phyloP scores from a whole-genome alignment of 2,113 vertebrate species.

The human region DNA sequence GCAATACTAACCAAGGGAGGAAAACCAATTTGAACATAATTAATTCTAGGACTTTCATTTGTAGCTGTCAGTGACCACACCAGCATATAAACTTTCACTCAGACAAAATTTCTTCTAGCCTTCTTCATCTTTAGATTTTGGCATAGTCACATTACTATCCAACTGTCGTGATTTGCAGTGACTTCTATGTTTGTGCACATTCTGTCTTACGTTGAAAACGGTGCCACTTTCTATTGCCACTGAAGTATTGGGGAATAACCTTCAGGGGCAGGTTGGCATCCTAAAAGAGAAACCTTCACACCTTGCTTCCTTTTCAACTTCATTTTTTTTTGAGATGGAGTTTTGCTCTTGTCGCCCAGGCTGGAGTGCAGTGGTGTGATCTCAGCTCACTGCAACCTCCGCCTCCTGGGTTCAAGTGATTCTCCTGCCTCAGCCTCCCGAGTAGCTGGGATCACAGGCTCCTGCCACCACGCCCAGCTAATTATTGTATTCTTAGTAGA shows the following conservation, averaged over 20 bases:
- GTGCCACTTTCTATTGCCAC: conserved; percentile 95
- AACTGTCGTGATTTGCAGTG: conserved; percentile 93
- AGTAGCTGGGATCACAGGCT: too few species aligned
- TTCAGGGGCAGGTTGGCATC: conserved; percentile 92
- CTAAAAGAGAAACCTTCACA: conserved; percentile 90
- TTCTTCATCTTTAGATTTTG: not conserved
- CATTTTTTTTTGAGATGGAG: conserved; percentile 71
- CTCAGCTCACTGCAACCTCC: too few species aligned
- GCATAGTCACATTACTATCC: conserved; percentile 92
- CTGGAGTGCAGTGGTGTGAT: too few species aligned
- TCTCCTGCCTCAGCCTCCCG: too few species aligned
- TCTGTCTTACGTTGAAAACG: conserved; percentile 93
- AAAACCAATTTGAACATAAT: conserved; percentile 91
- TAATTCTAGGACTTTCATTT: not conserved
- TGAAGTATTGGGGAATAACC: conserved; percentile 92
- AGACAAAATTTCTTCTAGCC: not conserved
- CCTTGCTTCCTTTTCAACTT: conserved; percentile 94
- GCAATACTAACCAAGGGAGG: conserved; percentile 96
- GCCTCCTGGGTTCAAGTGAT: too few species aligned
- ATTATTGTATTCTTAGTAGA: too few species aligned
- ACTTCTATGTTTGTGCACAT: conserved; percentile 90
- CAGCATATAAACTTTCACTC: not conserved
- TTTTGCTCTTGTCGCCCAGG: too few species aligned
- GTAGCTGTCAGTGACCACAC: not conserved
- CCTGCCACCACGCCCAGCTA: too few species aligned